Conservation (phyloP, 2,113 vertebrate genomes). For the Sinocyclocheilus anophthalmus region DNA sequence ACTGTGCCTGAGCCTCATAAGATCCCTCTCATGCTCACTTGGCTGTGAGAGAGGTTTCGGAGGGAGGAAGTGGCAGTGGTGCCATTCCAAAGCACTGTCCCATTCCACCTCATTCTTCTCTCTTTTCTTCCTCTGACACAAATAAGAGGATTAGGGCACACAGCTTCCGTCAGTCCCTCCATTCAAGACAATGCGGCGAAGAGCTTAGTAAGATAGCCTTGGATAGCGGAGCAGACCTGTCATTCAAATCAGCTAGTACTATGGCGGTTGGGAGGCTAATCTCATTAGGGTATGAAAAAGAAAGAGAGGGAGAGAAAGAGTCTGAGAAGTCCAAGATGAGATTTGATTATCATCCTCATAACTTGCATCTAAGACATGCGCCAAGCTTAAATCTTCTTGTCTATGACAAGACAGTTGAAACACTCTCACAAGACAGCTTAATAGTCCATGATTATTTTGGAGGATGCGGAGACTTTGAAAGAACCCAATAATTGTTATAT, state of each 20-base stretch:
- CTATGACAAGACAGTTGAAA: conserved; percentile 36
- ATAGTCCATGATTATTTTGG: conserved; percentile 18
- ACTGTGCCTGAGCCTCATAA: conserved; percentile 66
- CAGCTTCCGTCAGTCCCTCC: conserved; percentile 96
- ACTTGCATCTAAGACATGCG: conserved; percentile 8
- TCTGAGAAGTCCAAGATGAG: conserved; percentile 64
- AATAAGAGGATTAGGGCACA: conserved; percentile 98
- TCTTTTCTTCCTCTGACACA: conserved; percentile 91
- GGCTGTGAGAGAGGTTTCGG: conserved; percentile 73
- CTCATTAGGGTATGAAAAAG: conserved; percentile 92
- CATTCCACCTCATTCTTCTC: conserved; percentile 75
- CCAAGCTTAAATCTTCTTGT: conserved; percentile 37
- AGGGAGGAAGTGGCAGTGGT: conserved; percentile 66
- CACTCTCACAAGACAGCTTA: conserved; percentile 32
- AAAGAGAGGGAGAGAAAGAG: conserved; percentile 76
- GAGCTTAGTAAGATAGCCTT: conserved; percentile 92
- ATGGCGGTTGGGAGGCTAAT: conserved; percentile 90
- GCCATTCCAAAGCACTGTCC: conserved; percentile 77
- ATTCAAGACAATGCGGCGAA: conserved; percentile 86
- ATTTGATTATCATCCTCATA: conserved; percentile 44
- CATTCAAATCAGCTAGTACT: conserved; percentile 87
- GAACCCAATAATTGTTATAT: neutral
- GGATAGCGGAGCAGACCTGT: conserved; percentile 98
- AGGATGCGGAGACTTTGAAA: neutral
- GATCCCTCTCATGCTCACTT: conserved; percentile 79